Percentiles rank a stretch among this genome's conserved stretches.
These are phyloP conservation scores for Microcebus ravelobensis DNA, from an alignment of 2,113 vertebrate genomes.

Conservation along the genomic window DNA sequence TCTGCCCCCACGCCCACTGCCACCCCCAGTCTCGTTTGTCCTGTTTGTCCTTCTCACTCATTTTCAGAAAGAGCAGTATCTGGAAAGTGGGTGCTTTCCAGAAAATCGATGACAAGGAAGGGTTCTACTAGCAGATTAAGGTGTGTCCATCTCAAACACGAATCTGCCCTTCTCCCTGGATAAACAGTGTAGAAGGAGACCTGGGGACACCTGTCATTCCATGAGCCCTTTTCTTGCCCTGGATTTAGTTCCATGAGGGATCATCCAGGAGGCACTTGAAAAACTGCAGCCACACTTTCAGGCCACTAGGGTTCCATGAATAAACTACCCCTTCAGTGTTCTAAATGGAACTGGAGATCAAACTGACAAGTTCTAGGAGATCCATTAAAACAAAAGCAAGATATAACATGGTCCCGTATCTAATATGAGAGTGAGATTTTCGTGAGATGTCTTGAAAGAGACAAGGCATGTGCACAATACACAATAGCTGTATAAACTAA, in stretches of 20 bases:
- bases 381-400: background rate
- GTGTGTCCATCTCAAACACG: background rate
- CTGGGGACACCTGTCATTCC: background rate
- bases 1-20: accelerated
- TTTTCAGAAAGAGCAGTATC: background rate
- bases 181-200: background rate
- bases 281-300: background rate
- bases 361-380: background rate
- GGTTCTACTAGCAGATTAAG: background rate
- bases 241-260: background rate
- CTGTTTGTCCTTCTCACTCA: background rate
- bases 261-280: background rate
- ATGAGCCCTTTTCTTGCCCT: background rate
- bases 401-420: background rate
- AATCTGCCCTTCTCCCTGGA: background rate
- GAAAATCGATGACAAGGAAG: background rate
- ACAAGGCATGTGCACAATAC: conserved; percentile 5
- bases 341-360: background rate
- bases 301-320: background rate
- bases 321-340: background rate
- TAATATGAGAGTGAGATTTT: conserved; percentile 2
- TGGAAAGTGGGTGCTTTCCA: background rate
- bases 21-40: background rate
- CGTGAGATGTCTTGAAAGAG: background rate
- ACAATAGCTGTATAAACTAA: background rate